Conservation (phyloP, 64 coral and sea anemone species). For the Porites lutea region DNA sequence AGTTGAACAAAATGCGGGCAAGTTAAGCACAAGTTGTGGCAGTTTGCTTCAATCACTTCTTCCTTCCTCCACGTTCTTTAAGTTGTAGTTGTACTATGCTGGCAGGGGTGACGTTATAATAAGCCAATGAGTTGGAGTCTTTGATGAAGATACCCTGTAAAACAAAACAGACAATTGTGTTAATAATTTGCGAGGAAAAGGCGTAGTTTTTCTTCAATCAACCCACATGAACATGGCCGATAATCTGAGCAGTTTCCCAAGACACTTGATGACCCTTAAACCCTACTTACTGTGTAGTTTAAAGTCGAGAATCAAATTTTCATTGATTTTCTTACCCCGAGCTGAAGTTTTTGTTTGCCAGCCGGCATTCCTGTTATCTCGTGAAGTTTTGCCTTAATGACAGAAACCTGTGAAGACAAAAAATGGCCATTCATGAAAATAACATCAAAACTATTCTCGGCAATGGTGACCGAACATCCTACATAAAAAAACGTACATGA, state of each 20-base stretch:
- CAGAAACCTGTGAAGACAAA: slow-evolving; percentile 70
- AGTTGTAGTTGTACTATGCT: slow-evolving; percentile 93
- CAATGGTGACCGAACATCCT: no score
- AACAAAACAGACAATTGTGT: background rate
- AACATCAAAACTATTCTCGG: no score
- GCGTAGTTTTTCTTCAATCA: no score
- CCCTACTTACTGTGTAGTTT: background rate
- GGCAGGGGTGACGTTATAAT: slow-evolving; percentile 83
- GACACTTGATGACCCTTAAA: no score
- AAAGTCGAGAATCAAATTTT: background rate
- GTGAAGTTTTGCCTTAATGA: slow-evolving; percentile 99
- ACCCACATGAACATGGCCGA: no score
- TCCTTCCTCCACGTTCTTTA: slow-evolving; percentile 94
- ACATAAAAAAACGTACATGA: no score
- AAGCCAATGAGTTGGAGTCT: slow-evolving; percentile 92
- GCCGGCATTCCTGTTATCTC: slow-evolving; percentile 99
- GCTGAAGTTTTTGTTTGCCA: slow-evolving; percentile 97
- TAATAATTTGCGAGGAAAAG: background rate
- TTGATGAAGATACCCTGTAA: slow-evolving; percentile 94
- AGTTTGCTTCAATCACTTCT: slow-evolving; percentile 49
- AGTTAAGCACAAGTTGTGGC: no score
- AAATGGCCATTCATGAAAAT: no score
- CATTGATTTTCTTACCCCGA: slow-evolving; percentile 73
- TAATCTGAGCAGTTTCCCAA: no score
- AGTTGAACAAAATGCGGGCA: no score